These are phyloP conservation scores for Epizoanthus fatuus DNA, from an alignment of 92 coral and sea anemone species.

Conservation along the genomic window DNA sequence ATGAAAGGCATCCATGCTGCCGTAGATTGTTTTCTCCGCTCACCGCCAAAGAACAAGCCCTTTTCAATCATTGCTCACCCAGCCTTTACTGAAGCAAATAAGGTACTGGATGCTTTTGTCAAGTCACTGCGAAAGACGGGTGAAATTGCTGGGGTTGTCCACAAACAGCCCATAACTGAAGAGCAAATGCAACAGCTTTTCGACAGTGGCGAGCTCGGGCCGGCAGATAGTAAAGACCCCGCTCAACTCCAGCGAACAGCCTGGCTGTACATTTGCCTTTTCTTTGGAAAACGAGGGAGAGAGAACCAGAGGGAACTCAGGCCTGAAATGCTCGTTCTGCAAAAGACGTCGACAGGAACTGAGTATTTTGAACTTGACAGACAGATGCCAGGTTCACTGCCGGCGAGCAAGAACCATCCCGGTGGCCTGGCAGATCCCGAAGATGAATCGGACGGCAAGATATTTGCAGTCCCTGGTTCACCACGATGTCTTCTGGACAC, in stretches of 20 bases:
- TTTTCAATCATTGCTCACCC: conserved; percentile 64
- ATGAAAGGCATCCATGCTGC: conserved; percentile 67
- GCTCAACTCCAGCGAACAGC: conserved; percentile 54
- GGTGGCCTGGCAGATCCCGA: no score
- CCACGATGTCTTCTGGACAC: background rate
- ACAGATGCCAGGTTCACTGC: no score
- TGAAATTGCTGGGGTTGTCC: conserved; percentile 65
- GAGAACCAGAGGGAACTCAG: conserved; percentile 35
- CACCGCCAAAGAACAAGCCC: conserved; percentile 48
- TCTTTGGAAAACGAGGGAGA: background rate
- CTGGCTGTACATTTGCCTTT: conserved; percentile 52
- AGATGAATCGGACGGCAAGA: conserved; percentile 9
- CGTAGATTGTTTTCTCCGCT: conserved; percentile 55
- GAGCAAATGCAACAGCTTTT: conserved; percentile 62
- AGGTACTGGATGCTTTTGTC: conserved; percentile 56
- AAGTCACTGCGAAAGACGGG: conserved; percentile 54
- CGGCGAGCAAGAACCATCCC: no score
- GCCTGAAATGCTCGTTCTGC: no score
- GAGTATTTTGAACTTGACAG: no score
- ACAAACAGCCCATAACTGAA: conserved; percentile 65
- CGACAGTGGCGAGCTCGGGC: conserved; percentile 68
- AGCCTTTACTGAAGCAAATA: conserved; percentile 65
- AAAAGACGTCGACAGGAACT: no score
- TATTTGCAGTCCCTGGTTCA: conserved; percentile 6
- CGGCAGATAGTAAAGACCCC: conserved; percentile 71